Conservation (phyloP, 2,888 invertebrate species). For the Gastracanthus pulcherrimus region DNA sequence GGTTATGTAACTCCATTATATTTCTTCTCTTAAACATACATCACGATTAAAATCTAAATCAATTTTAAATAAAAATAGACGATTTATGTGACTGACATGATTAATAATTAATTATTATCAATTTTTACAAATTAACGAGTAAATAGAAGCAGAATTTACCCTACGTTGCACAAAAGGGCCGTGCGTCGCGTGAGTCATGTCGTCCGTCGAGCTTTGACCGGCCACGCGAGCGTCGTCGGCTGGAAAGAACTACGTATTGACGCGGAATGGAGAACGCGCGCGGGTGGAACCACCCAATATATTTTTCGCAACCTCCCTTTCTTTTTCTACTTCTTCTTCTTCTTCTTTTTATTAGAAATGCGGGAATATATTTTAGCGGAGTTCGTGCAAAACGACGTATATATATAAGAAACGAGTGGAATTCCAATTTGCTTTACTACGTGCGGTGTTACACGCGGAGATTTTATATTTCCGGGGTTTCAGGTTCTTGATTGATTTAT, state of each 20-base stretch:
- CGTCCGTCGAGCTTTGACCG: neutral
- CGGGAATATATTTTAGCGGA: neutral
- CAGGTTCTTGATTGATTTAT: neutral
- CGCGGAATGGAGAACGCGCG: slow-evolving; percentile 2
- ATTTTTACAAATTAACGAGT: too few relatives aligned
- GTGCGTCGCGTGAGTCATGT: too few relatives aligned
- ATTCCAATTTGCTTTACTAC: neutral
- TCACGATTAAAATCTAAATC: too few relatives aligned
- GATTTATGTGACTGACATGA: too few relatives aligned
- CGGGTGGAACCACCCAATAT: neutral
- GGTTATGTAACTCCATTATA: too few relatives aligned
- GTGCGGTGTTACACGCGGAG: neutral
- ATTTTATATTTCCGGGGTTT: neutral
- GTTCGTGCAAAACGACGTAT: too few relatives aligned
- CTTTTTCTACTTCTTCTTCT: too few relatives aligned
- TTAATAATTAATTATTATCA: too few relatives aligned
- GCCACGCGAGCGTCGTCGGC: neutral
- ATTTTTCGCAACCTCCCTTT: too few relatives aligned
- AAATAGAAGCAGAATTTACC: neutral
- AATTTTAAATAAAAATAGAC: too few relatives aligned
- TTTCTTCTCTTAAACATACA: too few relatives aligned
- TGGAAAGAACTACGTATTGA: slow-evolving; percentile 7
- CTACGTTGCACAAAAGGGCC: neutral
- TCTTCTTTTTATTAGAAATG: neutral
- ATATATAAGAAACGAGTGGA: neutral